Percentiles rank a stretch among this genome's conserved stretches.
Evolutionary conservation across 1,140 invertebrate species (phyloP).

Genomic region (Sycophila sp.): DNA sequence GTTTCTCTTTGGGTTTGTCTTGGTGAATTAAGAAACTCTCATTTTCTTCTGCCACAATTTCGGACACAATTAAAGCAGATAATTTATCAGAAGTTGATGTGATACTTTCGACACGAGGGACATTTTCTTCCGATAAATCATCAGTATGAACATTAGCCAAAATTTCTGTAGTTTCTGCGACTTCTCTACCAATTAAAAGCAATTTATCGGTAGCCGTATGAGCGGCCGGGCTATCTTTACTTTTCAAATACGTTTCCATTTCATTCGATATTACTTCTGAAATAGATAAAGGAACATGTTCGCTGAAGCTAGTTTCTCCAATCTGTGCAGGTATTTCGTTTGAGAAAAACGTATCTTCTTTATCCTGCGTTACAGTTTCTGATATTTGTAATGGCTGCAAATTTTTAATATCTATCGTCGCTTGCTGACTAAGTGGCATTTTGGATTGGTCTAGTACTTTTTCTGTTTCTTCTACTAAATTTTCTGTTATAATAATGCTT

Average conservation of each 20-base stretch:
- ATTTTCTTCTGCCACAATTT: slow-evolving; percentile 45
- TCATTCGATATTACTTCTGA: slow-evolving; percentile 51
- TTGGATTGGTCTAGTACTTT: slow-evolving; percentile 51
- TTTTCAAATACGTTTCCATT: slow-evolving; percentile 45
- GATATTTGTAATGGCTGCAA: slow-evolving; percentile 60
- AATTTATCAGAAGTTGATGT: slow-evolving; percentile 38
- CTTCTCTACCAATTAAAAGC: slow-evolving; percentile 43
- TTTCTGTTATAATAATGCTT: slow-evolving; percentile 59
- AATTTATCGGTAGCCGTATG: slow-evolving; percentile 44
- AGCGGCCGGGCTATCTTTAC: slow-evolving; percentile 36
- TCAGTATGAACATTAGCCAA: slow-evolving; percentile 36
- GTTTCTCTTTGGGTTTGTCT: slow-evolving; percentile 41
- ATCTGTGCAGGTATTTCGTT: slow-evolving; percentile 45
- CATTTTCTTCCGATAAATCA: slow-evolving; percentile 27
- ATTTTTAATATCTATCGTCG: slow-evolving; percentile 56
- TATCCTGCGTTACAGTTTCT: slow-evolving; percentile 61
- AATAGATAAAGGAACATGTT: slow-evolving; percentile 51
- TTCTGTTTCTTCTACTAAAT: slow-evolving; percentile 58
- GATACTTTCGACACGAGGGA: slow-evolving; percentile 37
- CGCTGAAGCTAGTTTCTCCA: slow-evolving; percentile 47
- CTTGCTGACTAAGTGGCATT: slow-evolving; percentile 54
- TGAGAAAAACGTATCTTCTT: slow-evolving; percentile 50
- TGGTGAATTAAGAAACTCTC: slow-evolving; percentile 38
- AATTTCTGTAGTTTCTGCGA: slow-evolving; percentile 49
- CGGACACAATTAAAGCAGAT: slow-evolving; percentile 44